Conservation (phyloP, 37 sponge, comb jelly and placozoan species). For the Beroe forskalii region DNA sequence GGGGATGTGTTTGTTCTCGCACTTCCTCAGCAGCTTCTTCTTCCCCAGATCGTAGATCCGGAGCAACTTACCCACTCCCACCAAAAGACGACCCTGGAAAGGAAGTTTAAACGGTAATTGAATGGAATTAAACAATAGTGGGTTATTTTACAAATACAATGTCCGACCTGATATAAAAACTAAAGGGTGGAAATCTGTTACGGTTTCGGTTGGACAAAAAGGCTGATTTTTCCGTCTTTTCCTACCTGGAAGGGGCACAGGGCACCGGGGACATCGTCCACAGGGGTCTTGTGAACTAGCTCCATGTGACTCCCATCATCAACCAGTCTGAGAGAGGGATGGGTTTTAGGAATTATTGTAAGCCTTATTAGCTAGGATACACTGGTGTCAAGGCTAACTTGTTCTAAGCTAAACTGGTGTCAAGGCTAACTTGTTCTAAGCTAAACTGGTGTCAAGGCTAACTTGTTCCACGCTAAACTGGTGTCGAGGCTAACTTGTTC, state of each 20-base stretch:
- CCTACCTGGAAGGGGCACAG: constrained; percentile 75
- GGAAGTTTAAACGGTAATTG: neutral
- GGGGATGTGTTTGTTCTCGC: constrained; percentile 98
- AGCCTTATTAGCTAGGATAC: too few relatives aligned
- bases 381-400: too few relatives aligned
- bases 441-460: too few relatives aligned
- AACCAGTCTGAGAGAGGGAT: constrained; percentile 68
- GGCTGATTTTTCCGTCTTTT: too few relatives aligned
- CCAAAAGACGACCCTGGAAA: constrained; percentile 81
- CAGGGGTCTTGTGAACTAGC: constrained; percentile 89
- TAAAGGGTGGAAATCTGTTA: too few relatives aligned
- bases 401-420: too few relatives aligned
- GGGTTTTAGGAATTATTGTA: too few relatives aligned
- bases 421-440: too few relatives aligned
- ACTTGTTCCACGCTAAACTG: too few relatives aligned
- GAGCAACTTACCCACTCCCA: constrained; percentile 87
- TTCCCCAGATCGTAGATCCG: constrained; percentile 95
- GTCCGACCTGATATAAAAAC: too few relatives aligned
- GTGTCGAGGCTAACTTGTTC: too few relatives aligned
- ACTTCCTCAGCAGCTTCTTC: constrained; percentile 95
- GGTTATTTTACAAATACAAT: constrained; percentile 77
- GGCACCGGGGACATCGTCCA: constrained; percentile 90
- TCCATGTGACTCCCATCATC: constrained; percentile 83
- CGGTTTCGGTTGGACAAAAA: too few relatives aligned
- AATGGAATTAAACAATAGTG: neutral